Conservation (phyloP, 1,140 invertebrate species). For the Calosoma granatense region DNA sequence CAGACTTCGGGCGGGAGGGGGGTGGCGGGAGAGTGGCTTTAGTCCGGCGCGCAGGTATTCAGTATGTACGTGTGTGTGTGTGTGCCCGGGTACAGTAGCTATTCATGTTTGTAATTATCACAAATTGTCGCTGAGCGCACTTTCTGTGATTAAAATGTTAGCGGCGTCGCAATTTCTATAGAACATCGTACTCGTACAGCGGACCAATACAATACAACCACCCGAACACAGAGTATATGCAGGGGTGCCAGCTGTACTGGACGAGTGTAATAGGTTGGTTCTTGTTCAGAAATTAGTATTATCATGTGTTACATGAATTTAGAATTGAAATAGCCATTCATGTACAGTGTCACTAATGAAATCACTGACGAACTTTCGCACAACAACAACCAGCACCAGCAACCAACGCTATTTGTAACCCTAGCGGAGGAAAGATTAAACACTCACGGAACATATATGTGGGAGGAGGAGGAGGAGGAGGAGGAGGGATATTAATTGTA, state of each 20-base stretch:
- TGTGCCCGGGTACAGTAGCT: background rate
- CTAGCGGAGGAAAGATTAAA: no score
- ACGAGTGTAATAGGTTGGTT: background rate
- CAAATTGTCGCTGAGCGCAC: background rate
- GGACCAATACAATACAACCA: background rate
- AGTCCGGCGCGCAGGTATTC: no score
- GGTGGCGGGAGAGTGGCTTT: no score
- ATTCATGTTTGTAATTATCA: background rate
- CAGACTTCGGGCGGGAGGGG: no score
- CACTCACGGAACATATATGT: no score
- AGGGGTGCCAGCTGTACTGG: background rate
- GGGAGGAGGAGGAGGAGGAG: no score
- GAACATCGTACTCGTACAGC: background rate
- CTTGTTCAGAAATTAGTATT: background rate
- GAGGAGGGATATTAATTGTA: no score
- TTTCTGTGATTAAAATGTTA: background rate
- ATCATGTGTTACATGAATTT: background rate
- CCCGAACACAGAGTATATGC: no score
- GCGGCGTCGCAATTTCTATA: background rate
- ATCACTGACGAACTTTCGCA: background rate
- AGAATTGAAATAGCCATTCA: background rate
- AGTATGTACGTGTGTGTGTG: no score
- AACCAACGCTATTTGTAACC: no score
- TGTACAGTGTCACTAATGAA: background rate
- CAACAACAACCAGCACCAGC: no score